Percentiles rank a stretch among this genome's conserved stretches.
phyloP scores from a whole-genome alignment of 1,140 invertebrate species.

The Lysiphlebus fabarum region DNA sequence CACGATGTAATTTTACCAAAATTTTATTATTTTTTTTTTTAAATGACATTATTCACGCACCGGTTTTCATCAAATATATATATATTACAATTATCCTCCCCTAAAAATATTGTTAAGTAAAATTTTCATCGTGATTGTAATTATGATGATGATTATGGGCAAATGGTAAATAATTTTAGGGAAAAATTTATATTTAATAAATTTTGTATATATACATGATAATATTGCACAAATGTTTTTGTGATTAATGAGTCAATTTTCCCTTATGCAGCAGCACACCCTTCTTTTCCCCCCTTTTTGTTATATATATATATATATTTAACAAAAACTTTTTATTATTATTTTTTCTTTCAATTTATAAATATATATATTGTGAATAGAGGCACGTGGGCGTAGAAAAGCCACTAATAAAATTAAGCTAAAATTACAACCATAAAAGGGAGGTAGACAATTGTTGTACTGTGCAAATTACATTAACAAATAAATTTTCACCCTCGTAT shows the following conservation, averaged over 20 bases:
- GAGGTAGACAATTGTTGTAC: neutral
- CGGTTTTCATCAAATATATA: constrained; percentile 7
- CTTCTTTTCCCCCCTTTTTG: neutral
- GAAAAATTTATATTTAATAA: no score
- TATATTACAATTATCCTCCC: constrained; percentile 4
- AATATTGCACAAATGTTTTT: constrained; percentile 15
- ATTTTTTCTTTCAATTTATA: no score
- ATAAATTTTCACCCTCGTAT: neutral
- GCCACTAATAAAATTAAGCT: constrained; percentile 12
- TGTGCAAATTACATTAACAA: neutral
- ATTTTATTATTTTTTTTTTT: neutral
- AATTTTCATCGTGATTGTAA: no score
- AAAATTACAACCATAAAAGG: constrained; percentile 7
- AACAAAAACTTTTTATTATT: neutral
- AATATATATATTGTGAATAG: neutral
- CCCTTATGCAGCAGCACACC: neutral
- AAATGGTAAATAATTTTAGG: no score
- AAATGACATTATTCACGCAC: constrained; percentile 20
- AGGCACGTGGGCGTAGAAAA: constrained; percentile 5
- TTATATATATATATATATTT: no score
- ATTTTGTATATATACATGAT: neutral
- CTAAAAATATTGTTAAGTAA: no score
- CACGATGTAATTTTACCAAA: no score
- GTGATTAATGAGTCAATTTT: constrained; percentile 18
- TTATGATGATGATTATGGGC: no score